Percentiles rank a stretch among this genome's conserved stretches.
Evolutionary conservation across 2,797 vertebrate genomes (phyloP).

Genomic region (Pitangus sulphuratus): DNA sequence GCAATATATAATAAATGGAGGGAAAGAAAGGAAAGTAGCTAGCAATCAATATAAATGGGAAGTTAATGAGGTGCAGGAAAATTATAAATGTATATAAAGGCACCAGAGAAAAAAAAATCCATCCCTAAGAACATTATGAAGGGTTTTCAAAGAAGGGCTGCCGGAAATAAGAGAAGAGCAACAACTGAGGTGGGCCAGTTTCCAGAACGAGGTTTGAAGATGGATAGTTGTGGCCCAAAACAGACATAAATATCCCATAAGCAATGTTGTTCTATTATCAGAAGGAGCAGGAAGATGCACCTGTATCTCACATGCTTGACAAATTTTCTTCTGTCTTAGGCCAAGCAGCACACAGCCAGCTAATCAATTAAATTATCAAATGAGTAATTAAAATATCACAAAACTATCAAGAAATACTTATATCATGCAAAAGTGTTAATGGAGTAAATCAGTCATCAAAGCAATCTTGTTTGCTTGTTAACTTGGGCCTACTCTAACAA

Average conservation of each 20-base stretch:
- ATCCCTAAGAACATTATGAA: neutral
- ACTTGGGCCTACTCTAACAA: neutral
- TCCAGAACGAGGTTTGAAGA: neutral
- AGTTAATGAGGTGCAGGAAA: conserved; percentile 57
- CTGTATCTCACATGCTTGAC: neutral
- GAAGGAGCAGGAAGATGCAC: neutral
- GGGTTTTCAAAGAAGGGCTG: neutral
- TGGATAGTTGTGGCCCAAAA: neutral
- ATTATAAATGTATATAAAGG: conserved; percentile 9
- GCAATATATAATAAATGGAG: conserved; percentile 37
- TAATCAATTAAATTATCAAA: neutral
- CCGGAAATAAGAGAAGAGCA: neutral
- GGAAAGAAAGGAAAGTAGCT: conserved; percentile 16
- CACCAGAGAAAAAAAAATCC: conserved; percentile 22
- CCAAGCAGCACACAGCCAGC: neutral
- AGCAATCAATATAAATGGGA: conserved; percentile 63
- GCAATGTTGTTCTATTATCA: neutral
- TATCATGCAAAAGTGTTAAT: neutral
- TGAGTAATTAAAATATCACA: neutral
- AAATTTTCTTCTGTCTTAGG: neutral
- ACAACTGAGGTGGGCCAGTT: neutral
- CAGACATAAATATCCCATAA: neutral
- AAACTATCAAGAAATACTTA: neutral
- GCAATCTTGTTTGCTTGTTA: neutral
- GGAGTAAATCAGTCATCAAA: neutral